Evolutionary conservation across 1,140 invertebrate species (phyloP).

Genomic region (Brachystomella parvula): DNA sequence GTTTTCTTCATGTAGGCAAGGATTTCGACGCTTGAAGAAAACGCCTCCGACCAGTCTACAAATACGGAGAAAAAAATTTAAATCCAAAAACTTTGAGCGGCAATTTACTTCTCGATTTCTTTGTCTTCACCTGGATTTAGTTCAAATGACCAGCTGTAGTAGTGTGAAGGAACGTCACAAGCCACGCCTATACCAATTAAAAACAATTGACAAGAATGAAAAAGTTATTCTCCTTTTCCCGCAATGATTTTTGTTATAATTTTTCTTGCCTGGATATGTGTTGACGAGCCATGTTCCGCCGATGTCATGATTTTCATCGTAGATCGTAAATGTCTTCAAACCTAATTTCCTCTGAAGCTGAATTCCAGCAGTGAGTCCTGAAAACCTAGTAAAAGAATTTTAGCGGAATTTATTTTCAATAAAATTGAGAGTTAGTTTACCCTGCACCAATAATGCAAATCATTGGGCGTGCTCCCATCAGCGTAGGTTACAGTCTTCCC

Average conservation of each 20-base stretch:
- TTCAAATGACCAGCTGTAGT: conserved; percentile 32
- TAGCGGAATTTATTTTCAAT: neutral
- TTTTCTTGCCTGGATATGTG: conserved; percentile 22
- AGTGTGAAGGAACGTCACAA: conserved; percentile 24
- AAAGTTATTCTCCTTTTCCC: neutral
- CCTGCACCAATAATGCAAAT: conserved; percentile 11
- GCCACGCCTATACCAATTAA: conserved; percentile 10
- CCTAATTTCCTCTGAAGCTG: conserved; percentile 25
- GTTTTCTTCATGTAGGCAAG: conserved; percentile 15
- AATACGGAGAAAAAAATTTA: neutral
- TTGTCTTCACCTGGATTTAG: conserved; percentile 33
- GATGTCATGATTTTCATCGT: conserved; percentile 20
- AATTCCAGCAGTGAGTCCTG: conserved; percentile 27
- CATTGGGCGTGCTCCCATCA: neutral
- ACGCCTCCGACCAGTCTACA: conserved; percentile 27
- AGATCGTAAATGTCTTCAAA: conserved; percentile 20
- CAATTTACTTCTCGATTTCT: neutral
- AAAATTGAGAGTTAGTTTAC: neutral
- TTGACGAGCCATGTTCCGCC: conserved; percentile 30
- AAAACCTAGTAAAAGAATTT: conserved; percentile 17
- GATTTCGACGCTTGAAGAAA: conserved; percentile 27
- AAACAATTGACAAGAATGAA: neutral
- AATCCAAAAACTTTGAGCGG: neutral
- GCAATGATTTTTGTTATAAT: neutral
- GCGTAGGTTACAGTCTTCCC: neutral